phyloP scores from a whole-genome alignment of 2,888 invertebrate genomes.

The Schrankia costaestrigalis region DNA sequence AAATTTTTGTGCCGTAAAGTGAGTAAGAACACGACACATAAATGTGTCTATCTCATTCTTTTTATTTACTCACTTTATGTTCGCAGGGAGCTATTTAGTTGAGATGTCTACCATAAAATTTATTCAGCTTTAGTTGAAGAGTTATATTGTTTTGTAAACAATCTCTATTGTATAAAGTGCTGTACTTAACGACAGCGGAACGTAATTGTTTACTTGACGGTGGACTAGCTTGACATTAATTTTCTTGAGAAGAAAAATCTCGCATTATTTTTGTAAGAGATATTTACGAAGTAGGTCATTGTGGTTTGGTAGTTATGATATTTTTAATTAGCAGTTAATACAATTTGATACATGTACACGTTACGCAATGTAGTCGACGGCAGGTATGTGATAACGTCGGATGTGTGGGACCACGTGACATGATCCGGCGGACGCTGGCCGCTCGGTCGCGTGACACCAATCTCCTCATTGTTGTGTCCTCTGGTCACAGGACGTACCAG shows the following conservation, averaged over 20 bases:
- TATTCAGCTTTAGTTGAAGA: slow-evolving; percentile 21
- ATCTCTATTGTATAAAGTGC: slow-evolving; percentile 16
- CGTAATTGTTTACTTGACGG: slow-evolving; percentile 14
- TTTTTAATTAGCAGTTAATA: slow-evolving; percentile 22
- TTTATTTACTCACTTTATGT: slow-evolving; percentile 22
- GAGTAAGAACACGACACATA: slow-evolving; percentile 11
- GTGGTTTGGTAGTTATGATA: slow-evolving; percentile 2
- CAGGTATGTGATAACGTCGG: slow-evolving; percentile 57
- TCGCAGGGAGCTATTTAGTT: slow-evolving; percentile 16
- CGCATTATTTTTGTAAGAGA: slow-evolving; percentile 1
- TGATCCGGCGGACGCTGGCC: slow-evolving; percentile 52
- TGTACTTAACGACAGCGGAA: slow-evolving; percentile 8
- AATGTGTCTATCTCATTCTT: slow-evolving; percentile 16
- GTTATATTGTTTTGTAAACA: slow-evolving; percentile 22
- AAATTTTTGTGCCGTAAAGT: slow-evolving; percentile 16
- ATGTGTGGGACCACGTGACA: slow-evolving; percentile 61
- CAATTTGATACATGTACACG: slow-evolving; percentile 17
- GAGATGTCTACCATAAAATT: slow-evolving; percentile 19
- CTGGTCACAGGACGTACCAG: slow-evolving; percentile 26
- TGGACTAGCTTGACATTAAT: slow-evolving; percentile 2
- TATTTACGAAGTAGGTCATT: slow-evolving; percentile 1
- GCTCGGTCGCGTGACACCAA: slow-evolving; percentile 58
- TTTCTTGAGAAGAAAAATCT: slow-evolving; percentile 1
- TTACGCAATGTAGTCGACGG: slow-evolving; percentile 29
- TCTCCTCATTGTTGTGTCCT: slow-evolving; percentile 46